phyloP scores from a whole-genome alignment of 2,797 vertebrate species.

The Babyrousa celebensis region DNA sequence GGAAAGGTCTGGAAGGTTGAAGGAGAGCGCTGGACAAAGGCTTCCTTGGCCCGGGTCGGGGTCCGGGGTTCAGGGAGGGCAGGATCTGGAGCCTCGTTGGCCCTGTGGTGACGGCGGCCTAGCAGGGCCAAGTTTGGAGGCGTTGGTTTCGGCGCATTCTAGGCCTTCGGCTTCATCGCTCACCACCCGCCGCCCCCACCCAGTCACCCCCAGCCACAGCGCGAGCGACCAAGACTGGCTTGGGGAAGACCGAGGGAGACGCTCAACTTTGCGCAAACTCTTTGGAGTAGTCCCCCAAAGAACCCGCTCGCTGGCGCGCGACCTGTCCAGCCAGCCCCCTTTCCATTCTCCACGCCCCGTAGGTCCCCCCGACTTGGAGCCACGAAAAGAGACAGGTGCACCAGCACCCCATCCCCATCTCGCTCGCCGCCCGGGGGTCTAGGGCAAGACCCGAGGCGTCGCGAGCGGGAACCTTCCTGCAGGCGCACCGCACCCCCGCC shows the following conservation, averaged over 20 bases:
- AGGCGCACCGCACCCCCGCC: neutral
- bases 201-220: neutral
- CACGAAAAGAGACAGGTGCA: conserved; percentile 75
- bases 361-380: neutral
- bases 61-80: neutral
- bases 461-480: neutral
- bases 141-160: neutral
- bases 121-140: neutral
- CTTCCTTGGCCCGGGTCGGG: neutral
- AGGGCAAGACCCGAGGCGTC: neutral
- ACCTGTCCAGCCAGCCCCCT: no score
- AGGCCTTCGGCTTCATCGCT: neutral
- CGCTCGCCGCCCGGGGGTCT: neutral
- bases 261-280: conserved; percentile 77
- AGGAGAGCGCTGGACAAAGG: neutral
- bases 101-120: neutral
- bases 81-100: neutral
- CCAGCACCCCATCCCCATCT: conserved; percentile 43
- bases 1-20: neutral
- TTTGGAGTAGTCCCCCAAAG: neutral
- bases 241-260: neutral
- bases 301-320: neutral
- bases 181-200: neutral
- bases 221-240: conserved; percentile 3
- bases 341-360: neutral